Evolutionary conservation across 2,113 vertebrate species (phyloP), one percentile per base, ranked within the genome.

Genomic region (Formicarius rufipectus): DNA sequence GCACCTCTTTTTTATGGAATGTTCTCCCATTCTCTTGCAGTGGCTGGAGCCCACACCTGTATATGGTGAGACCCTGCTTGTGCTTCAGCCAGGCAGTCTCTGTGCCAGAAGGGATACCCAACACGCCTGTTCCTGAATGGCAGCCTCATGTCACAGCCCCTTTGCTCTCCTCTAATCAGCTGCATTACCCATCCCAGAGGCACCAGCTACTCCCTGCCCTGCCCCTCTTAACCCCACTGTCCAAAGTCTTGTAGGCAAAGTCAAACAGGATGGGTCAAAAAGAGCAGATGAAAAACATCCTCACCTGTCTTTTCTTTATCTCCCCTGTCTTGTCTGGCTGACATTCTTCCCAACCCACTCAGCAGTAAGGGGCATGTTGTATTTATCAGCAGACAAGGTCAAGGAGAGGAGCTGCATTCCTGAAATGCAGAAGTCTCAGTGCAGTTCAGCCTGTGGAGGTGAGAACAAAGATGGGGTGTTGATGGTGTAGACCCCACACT

Each of bases 271-370:
- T 20, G 27, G 23, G 42, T 90, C 50, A 80, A 60, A 66, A 49
- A 24, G 16, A 59, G 44, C 2, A 3, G 58, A 60, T 62, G 45
- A 55, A 56, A 87, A 87, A 20, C 66, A 42, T 50, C 45, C 52
- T 91, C 47, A 85, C 66, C 78, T 93, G 55, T 68, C 59, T 68
- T 78, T 63, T 33, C 35, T 94, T 69, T 87, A 53, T 86, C 79
- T 85, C 39, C 42, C 39, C n/a, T 56, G 79, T 77, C 87, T 37
- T 11, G 47, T 45, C 30, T 80, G 76, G 45, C 79, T 86, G 58
- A 71, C 74, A 77, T 94, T 94, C 83, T 77, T 73, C 85, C 85
- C 76, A 53, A 62, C 50, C 7, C 75, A 86, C 75, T 94, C 79
- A 74, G 75, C 68, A 59, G 33, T 24, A 45, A 71, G 80, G 85